Conservation (phyloP, 2,113 vertebrate genomes). For the Eulemur macaco region DNA sequence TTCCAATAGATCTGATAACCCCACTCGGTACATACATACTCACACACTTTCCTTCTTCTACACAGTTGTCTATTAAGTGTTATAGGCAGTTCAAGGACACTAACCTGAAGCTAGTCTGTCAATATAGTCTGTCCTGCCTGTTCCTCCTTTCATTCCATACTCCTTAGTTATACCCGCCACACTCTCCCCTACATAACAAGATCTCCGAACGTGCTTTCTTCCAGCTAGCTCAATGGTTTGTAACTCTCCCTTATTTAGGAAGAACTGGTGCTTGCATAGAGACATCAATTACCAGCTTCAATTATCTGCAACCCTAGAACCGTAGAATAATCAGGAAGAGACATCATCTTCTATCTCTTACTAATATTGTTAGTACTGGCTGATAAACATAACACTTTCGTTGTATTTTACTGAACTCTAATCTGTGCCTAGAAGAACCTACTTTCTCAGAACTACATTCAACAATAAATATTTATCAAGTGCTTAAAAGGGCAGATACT, state of each 20-base stretch:
- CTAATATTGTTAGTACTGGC: neutral
- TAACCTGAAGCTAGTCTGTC: neutral
- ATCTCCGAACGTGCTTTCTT: neutral
- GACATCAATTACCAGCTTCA: neutral
- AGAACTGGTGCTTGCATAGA: neutral
- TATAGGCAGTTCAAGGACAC: neutral
- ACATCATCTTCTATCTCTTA: neutral
- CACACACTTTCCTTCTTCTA: neutral
- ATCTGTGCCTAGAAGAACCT: neutral
- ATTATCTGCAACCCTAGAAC: neutral
- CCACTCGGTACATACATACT: neutral
- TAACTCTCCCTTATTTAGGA: neutral
- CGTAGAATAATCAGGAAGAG: neutral
- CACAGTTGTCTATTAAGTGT: neutral
- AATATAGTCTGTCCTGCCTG: neutral
- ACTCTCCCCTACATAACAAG: neutral
- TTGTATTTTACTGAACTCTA: conserved; percentile 2
- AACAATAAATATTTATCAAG: neutral
- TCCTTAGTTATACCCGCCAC: neutral
- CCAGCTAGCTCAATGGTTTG: neutral
- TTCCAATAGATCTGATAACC: neutral
- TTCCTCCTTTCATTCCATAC: neutral
- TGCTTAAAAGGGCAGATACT: neutral
- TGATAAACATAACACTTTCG: neutral
- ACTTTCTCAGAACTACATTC: neutral